These are phyloP conservation scores for Neuroterus valhalla DNA, from an alignment of 1,140 invertebrate genomes.

Conservation along the genomic window DNA sequence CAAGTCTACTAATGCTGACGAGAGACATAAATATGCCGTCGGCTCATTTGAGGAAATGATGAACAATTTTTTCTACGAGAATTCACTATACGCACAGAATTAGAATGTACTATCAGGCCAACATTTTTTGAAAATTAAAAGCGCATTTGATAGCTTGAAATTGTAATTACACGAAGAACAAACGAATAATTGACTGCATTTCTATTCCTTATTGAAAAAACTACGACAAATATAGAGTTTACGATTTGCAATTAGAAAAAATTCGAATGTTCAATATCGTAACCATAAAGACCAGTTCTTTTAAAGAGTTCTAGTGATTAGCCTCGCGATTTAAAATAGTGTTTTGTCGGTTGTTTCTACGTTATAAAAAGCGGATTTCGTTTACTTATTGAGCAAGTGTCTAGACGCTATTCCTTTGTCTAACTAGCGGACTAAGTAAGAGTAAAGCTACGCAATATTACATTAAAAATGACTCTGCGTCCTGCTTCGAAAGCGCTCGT, in stretches of 20 bases:
- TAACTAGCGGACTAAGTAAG: conserved; percentile 65
- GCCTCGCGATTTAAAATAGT: conserved; percentile 20
- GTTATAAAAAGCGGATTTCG: conserved; percentile 40
- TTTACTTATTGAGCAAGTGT: conserved; percentile 64
- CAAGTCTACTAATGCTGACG: neutral
- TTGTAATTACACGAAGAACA: neutral
- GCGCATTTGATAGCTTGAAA: neutral
- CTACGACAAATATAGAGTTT: neutral
- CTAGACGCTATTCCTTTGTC: conserved; percentile 59
- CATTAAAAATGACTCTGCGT: conserved; percentile 43
- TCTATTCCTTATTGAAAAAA: neutral
- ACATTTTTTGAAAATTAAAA: neutral
- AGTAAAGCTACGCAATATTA: conserved; percentile 58
- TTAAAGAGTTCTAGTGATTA: conserved; percentile 18
- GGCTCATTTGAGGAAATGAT: neutral
- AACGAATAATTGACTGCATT: neutral
- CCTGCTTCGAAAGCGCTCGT: conserved; percentile 28
- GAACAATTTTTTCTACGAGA: neutral
- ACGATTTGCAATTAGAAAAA: neutral
- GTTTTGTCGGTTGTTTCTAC: conserved; percentile 7
- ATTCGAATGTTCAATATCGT: neutral
- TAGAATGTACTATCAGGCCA: neutral
- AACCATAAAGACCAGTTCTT: neutral
- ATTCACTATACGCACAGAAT: neutral
- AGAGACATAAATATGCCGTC: neutral